These are phyloP conservation scores for Phycodurus eques DNA, from an alignment of 2,113 vertebrate genomes.

Conservation along the genomic window DNA sequence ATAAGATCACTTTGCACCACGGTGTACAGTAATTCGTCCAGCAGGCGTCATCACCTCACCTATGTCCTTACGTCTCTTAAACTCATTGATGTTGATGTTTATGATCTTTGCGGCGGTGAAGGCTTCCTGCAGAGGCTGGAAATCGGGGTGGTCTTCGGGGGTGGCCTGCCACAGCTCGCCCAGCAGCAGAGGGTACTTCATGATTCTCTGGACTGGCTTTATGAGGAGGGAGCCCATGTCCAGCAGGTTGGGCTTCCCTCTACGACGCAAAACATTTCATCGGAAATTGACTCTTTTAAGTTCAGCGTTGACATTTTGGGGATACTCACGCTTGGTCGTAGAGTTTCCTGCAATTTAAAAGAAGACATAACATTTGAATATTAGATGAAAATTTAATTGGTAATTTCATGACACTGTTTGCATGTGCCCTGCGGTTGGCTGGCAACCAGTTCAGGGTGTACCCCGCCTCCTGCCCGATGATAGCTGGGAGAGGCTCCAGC, in stretches of 20 bases:
- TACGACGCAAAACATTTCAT: constrained; percentile 36
- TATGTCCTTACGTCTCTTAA: constrained; percentile 92
- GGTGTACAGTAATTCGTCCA: not conserved
- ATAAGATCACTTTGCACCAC: not conserved
- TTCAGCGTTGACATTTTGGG: not conserved
- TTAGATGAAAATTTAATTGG: constrained; percentile 19
- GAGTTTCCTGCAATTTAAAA: constrained; percentile 80
- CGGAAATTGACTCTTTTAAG: not conserved
- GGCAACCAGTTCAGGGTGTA: no score
- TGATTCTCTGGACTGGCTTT: constrained; percentile 93
- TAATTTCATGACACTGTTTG: not conserved
- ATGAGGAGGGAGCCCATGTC: constrained; percentile 95
- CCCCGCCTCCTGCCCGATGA: no score
- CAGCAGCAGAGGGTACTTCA: constrained; percentile 93
- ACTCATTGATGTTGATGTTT: constrained; percentile 93
- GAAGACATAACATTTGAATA: constrained; percentile 21
- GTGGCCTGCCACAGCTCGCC: constrained; percentile 87
- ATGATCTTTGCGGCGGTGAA: constrained; percentile 80
- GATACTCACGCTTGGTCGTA: constrained; percentile 91
- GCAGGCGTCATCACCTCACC: constrained; percentile 66
- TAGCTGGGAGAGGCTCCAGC: no score
- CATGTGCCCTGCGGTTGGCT: no score
- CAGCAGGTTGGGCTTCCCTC: constrained; percentile 86
- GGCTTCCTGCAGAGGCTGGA: constrained; percentile 77
- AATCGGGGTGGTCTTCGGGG: constrained; percentile 86